Conservation (phyloP, 2,888 invertebrate genomes). For the Sturmia bella region DNA sequence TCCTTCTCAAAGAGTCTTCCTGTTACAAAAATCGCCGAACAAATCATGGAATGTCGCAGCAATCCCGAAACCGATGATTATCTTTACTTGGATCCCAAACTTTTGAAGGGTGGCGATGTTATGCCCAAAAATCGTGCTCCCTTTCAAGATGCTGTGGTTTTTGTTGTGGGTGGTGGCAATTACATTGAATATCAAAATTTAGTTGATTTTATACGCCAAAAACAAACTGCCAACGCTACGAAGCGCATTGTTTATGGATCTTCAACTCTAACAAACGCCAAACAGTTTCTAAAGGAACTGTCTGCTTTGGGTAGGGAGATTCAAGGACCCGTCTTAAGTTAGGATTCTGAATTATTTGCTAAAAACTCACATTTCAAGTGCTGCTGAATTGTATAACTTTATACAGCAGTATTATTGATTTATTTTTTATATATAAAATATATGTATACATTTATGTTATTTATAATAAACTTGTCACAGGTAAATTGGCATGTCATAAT, state of each 20-base stretch:
- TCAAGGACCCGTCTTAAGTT: slow-evolving; percentile 79
- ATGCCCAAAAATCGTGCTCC: slow-evolving; percentile 86
- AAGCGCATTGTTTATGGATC: slow-evolving; percentile 97
- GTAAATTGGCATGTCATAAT: slow-evolving; percentile 12
- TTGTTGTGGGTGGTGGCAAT: slow-evolving; percentile 96
- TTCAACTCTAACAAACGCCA: slow-evolving; percentile 95
- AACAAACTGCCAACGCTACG: slow-evolving; percentile 85
- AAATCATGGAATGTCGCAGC: slow-evolving; percentile 91
- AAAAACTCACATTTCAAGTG: slow-evolving; percentile 67
- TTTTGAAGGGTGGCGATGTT: slow-evolving; percentile 88
- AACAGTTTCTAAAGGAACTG: slow-evolving; percentile 96
- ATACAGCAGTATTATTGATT: neutral
- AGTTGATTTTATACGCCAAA: slow-evolving; percentile 95
- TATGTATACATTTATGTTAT: too few relatives aligned
- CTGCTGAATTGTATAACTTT: slow-evolving; percentile 65
- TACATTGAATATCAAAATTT: slow-evolving; percentile 99
- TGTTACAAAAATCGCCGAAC: slow-evolving; percentile 95
- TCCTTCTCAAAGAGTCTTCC: slow-evolving; percentile 89
- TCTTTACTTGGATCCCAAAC: slow-evolving; percentile 97
- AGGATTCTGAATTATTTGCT: slow-evolving; percentile 72
- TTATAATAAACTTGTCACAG: too few relatives aligned
- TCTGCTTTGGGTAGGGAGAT: slow-evolving; percentile 90
- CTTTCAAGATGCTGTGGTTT: slow-evolving; percentile 94
- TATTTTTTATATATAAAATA: slow-evolving; percentile 1
- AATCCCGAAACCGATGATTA: slow-evolving; percentile 92